Evolutionary conservation across 2,113 vertebrate genomes (phyloP).

Genomic region (Psammodynastes pulverulentus): DNA sequence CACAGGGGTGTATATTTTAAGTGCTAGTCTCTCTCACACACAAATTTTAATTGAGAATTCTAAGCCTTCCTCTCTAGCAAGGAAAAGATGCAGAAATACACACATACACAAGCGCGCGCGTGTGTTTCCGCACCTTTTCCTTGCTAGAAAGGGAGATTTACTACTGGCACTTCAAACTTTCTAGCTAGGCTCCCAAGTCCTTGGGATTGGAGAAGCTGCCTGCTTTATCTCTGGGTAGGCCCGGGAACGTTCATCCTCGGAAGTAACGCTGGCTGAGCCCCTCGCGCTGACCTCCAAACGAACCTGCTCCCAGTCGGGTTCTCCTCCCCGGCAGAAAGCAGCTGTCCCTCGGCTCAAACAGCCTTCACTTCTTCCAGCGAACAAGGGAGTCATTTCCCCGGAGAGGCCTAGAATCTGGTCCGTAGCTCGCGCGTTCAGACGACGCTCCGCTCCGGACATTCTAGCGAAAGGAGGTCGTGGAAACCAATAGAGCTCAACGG

Average conservation of each 20-base stretch:
- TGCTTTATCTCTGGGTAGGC: neutral
- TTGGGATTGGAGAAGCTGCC: neutral
- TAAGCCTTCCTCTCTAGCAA: neutral
- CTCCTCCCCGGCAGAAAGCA: neutral
- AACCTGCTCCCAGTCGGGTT: neutral
- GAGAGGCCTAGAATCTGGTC: neutral
- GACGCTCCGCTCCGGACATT: neutral
- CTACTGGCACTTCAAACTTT: neutral
- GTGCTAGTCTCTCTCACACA: no score
- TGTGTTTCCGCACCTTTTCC: neutral
- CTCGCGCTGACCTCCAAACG: neutral
- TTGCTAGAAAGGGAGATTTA: neutral
- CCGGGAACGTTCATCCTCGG: neutral
- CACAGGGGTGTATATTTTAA: no score
- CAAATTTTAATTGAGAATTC: neutral
- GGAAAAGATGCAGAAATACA: neutral
- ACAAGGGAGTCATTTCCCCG: neutral
- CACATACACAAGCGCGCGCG: neutral
- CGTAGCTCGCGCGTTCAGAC: neutral
- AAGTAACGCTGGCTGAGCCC: neutral
- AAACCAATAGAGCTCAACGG: neutral
- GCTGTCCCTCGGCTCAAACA: neutral
- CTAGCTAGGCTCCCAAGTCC: neutral
- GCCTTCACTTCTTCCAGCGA: neutral
- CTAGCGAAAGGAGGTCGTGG: neutral